phyloP scores from a whole-genome alignment of 1,140 invertebrate species.

The Penaeus indicus region DNA sequence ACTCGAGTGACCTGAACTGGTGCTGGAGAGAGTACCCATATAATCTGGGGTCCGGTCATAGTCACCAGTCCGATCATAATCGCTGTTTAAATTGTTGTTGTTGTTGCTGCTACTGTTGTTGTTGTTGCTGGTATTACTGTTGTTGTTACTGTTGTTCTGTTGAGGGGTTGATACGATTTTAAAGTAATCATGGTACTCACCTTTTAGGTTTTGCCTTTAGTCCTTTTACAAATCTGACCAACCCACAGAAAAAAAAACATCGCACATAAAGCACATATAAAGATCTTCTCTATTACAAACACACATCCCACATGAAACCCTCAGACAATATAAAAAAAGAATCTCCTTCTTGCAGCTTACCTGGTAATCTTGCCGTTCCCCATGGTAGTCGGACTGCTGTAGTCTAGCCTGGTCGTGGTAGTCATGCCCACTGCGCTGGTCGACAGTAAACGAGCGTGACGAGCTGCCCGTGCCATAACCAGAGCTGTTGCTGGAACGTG shows the following conservation, averaged over 20 bases:
- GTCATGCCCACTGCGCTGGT: slow-evolving; percentile 11
- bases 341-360: neutral
- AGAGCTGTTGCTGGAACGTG: slow-evolving; percentile 85
- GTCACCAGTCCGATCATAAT: slow-evolving; percentile 32
- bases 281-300: too few relatives aligned
- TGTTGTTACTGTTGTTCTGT: slow-evolving; percentile 20
- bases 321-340: neutral
- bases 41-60: slow-evolving; percentile 37
- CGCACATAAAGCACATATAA: too few relatives aligned
- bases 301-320: neutral
- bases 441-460: slow-evolving; percentile 77
- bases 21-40: slow-evolving; percentile 60
- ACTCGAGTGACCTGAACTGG: slow-evolving; percentile 60
- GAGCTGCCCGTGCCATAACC: slow-evolving; percentile 87
- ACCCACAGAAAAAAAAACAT: neutral
- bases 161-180: neutral
- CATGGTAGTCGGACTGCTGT: slow-evolving; percentile 9
- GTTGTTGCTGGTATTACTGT: slow-evolving; percentile 18
- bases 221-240: too few relatives aligned
- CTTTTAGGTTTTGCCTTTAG: too few relatives aligned
- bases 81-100: slow-evolving; percentile 32
- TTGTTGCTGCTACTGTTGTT: neutral
- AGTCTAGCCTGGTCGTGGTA: slow-evolving; percentile 29
- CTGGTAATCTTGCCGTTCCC: slow-evolving; percentile 34
- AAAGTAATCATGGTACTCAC: neutral